These are phyloP conservation scores for Heterochromis multidens DNA, from an alignment of 2,113 vertebrate species.

Conservation along the genomic window DNA sequence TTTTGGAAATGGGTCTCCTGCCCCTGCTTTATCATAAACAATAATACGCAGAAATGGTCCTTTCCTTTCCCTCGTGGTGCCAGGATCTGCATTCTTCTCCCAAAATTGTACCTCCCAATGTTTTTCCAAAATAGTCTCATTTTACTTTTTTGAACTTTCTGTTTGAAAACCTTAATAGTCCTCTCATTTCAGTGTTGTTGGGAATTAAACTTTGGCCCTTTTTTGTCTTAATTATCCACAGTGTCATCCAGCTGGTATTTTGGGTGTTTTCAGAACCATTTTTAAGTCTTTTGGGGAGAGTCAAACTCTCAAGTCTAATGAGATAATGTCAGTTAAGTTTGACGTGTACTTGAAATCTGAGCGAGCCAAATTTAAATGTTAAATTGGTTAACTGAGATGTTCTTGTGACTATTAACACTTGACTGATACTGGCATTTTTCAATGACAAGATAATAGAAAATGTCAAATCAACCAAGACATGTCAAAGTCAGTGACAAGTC, in stretches of 20 bases:
- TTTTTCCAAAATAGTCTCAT: not conserved
- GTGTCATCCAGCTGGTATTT: not conserved
- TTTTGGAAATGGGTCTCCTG: constrained; percentile 49
- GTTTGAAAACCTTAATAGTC: not conserved
- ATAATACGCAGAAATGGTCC: constrained; percentile 48
- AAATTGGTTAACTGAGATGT: not conserved
- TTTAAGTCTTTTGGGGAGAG: not conserved
- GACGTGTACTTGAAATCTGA: not conserved
- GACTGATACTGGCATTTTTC: not conserved
- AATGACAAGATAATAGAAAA: not conserved
- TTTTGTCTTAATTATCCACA: not conserved
- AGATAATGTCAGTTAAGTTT: not conserved
- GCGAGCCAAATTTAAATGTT: not conserved
- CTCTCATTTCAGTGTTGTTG: not conserved
- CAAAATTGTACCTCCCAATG: constrained; percentile 11
- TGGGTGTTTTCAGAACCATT: not conserved
- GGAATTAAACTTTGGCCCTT: not conserved
- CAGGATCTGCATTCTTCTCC: constrained; percentile 43
- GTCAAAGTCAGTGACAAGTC: not conserved
- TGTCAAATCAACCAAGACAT: no score
- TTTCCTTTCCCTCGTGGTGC: constrained; percentile 30
- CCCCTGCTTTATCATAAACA: constrained; percentile 59
- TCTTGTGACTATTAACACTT: not conserved
- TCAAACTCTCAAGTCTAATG: not conserved
- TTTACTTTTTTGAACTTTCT: constrained; percentile 8